Percentiles rank a stretch among this genome's conserved stretches.
Conservation (phyloP, 2,888 invertebrate species). For the Beris chalybata region DNA sequence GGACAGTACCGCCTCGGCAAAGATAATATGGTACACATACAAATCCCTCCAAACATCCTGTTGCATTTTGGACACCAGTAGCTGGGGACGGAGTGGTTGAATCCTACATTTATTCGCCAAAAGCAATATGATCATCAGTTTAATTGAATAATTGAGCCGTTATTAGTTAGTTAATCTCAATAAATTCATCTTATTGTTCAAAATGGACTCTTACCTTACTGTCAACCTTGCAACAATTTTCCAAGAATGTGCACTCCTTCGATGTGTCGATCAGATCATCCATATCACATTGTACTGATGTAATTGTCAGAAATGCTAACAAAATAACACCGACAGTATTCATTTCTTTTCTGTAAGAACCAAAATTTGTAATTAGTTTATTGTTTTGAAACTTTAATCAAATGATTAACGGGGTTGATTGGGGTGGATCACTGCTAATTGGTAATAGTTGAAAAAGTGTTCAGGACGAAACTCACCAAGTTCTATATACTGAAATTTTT, state of each 20-base stretch:
- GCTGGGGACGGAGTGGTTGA: slow-evolving; percentile 47
- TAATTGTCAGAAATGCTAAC: no score
- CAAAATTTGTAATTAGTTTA: no score
- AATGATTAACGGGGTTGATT: no score
- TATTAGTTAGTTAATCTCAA: slow-evolving; percentile 1
- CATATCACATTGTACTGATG: slow-evolving; percentile 3
- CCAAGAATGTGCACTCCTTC: slow-evolving; percentile 43
- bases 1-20: slow-evolving; percentile 69
- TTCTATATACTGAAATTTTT: no score
- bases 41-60: slow-evolving; percentile 56
- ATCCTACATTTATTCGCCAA: slow-evolving; percentile 40
- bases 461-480: no score
- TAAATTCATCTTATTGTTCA: background rate
- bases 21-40: slow-evolving; percentile 79
- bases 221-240: slow-evolving; percentile 48
- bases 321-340: background rate
- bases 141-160: background rate
- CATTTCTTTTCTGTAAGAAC: background rate
- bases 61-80: slow-evolving; percentile 42
- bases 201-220: slow-evolving; percentile 45
- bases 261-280: slow-evolving; percentile 60
- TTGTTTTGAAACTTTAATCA: no score
- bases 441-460: no score
- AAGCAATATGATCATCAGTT: slow-evolving; percentile 11
- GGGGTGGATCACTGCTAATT: no score